Conservation (phyloP, 2,888 invertebrate species). For the Blastobasis lacticolella region DNA sequence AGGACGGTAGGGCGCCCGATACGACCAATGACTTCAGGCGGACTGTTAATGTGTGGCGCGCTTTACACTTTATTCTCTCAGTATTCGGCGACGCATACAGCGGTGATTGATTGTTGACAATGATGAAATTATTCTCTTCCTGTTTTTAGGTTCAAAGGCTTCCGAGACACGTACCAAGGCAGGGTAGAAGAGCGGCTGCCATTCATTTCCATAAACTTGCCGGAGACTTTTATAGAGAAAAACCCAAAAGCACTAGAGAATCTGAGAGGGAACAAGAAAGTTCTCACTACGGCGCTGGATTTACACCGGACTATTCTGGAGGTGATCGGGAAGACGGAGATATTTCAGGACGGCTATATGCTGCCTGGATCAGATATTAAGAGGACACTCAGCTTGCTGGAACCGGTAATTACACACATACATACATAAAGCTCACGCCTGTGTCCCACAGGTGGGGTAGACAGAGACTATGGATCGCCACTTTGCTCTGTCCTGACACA, state of each 20-base stretch:
- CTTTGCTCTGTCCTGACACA: too few relatives aligned
- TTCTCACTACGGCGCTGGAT: conserved; percentile 86
- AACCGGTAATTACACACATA: neutral
- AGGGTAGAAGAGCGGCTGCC: conserved; percentile 25
- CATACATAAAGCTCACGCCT: too few relatives aligned
- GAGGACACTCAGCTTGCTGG: conserved; percentile 1
- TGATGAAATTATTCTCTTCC: too few relatives aligned
- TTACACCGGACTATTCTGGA: conserved; percentile 1
- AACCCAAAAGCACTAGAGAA: conserved; percentile 76
- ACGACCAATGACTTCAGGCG: neutral
- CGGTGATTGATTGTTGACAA: too few relatives aligned
- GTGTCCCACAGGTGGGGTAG: too few relatives aligned
- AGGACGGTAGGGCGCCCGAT: neutral
- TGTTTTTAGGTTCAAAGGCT: conserved; percentile 2
- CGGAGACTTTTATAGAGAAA: conserved; percentile 77
- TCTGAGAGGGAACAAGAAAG: conserved; percentile 76
- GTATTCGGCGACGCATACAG: too few relatives aligned
- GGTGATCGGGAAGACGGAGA: neutral
- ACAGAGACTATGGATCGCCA: too few relatives aligned
- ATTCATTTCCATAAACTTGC: conserved; percentile 78
- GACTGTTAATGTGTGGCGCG: too few relatives aligned
- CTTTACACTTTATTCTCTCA: too few relatives aligned
- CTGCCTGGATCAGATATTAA: neutral
- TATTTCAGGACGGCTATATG: neutral
- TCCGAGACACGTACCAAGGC: conserved; percentile 18